phyloP scores from a whole-genome alignment of 2,888 invertebrate genomes.

The Epirrita christyi region DNA sequence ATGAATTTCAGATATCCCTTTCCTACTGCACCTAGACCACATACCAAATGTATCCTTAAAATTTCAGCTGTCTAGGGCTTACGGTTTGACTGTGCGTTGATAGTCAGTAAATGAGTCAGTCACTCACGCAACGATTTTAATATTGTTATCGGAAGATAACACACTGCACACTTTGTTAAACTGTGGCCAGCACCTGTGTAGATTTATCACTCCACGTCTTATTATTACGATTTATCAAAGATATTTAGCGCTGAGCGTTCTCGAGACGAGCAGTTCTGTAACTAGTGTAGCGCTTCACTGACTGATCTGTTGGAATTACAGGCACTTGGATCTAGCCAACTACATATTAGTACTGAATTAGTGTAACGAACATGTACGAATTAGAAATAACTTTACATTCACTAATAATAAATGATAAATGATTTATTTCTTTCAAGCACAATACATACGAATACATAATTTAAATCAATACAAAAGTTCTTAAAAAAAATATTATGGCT shows the following conservation, averaged over 20 bases:
- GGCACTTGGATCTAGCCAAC: too few species aligned
- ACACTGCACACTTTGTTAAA: neutral
- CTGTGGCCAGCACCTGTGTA: conserved; percentile 16
- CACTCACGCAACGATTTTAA: neutral
- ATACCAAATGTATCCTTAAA: too few species aligned
- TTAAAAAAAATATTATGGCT: too few species aligned
- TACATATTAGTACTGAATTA: too few species aligned
- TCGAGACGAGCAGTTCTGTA: conserved; percentile 13
- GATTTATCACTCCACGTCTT: conserved; percentile 33
- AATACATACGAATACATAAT: too few species aligned
- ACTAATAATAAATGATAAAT: too few species aligned
- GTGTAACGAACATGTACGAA: too few species aligned
- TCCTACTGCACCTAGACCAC: too few species aligned
- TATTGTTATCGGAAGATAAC: neutral
- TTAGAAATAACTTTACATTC: too few species aligned
- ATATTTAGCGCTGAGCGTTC: conserved; percentile 20
- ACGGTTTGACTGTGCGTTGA: neutral
- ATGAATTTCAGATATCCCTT: too few species aligned
- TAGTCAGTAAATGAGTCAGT: neutral
- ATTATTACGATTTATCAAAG: conserved; percentile 36
- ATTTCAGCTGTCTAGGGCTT: neutral
- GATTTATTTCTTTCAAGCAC: too few species aligned
- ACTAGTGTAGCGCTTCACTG: neutral
- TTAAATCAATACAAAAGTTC: too few species aligned
- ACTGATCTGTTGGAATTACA: neutral